phyloP scores from a whole-genome alignment of 1,140 invertebrate genomes.

The Drosophila busckii region DNA sequence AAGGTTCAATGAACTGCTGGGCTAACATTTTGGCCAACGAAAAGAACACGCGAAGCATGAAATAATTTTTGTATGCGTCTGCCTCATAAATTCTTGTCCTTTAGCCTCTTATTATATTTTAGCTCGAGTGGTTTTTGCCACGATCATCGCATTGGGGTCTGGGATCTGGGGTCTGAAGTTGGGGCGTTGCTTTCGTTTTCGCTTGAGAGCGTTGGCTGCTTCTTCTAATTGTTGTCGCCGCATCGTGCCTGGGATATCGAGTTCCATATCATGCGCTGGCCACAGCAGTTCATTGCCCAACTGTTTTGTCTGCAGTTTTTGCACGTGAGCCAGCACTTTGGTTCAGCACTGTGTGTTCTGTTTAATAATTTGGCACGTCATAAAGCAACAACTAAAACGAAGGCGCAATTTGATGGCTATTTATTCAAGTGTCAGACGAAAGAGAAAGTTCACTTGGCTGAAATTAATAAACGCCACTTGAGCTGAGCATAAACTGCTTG shows the following conservation, averaged over 20 bases:
- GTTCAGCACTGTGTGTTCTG: slow-evolving; percentile 36
- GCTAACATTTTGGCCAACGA: slow-evolving; percentile 52
- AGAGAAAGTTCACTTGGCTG: slow-evolving; percentile 68
- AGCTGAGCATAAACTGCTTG: slow-evolving; percentile 46
- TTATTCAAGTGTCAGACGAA: slow-evolving; percentile 29
- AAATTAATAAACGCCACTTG: slow-evolving; percentile 67
- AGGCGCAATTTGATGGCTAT: slow-evolving; percentile 21
- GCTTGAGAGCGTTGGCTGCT: slow-evolving; percentile 39
- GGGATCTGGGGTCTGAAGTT: too few relatives aligned
- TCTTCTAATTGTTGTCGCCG: slow-evolving; percentile 63
- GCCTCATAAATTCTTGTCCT: slow-evolving; percentile 70
- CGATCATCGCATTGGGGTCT: too few relatives aligned
- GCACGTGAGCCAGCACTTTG: slow-evolving; percentile 55
- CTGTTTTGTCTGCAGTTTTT: slow-evolving; percentile 19
- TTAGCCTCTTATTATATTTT: slow-evolving; percentile 72
- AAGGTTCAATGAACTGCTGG: slow-evolving; percentile 54
- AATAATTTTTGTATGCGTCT: slow-evolving; percentile 40
- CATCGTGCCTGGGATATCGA: slow-evolving; percentile 57
- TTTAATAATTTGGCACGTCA: slow-evolving; percentile 54
- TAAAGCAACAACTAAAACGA: slow-evolving; percentile 32
- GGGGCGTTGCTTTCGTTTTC: slow-evolving; percentile 59
- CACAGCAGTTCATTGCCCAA: slow-evolving; percentile 10
- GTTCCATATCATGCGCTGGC: slow-evolving; percentile 36
- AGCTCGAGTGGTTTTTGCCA: slow-evolving; percentile 14
- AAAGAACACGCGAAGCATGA: not conserved